Evolutionary conservation across 2,113 vertebrate species (phyloP).

Genomic region (Rhinogobius similis): DNA sequence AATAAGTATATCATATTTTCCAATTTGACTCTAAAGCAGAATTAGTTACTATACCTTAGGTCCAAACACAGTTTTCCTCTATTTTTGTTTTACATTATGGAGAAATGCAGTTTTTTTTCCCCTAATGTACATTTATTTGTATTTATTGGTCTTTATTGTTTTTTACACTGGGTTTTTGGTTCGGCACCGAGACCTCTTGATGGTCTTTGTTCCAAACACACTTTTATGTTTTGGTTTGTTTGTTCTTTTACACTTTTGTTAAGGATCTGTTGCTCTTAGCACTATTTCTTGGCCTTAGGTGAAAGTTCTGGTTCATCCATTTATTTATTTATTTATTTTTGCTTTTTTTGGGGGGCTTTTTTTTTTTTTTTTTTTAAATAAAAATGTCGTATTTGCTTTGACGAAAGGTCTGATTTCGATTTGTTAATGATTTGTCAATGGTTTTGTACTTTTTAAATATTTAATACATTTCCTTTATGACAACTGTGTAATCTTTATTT

Average conservation of each 20-base stretch:
- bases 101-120: background rate
- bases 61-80: background rate
- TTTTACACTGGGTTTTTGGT: background rate
- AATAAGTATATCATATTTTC: no score
- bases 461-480: constrained; percentile 18
- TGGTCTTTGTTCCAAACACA: background rate
- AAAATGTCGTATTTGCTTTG: background rate
- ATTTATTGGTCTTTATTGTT: background rate
- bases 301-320: background rate
- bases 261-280: background rate
- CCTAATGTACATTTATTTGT: background rate
- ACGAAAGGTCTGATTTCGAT: background rate
- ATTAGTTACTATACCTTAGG: background rate
- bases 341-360: background rate
- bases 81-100: background rate
- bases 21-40: background rate
- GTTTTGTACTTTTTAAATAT: constrained; percentile 16
- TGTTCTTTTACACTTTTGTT: background rate
- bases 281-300: background rate
- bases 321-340: background rate
- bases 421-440: constrained; percentile 3
- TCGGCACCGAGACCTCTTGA: background rate
- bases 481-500: constrained; percentile 35
- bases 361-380: background rate
- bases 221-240: background rate